These are phyloP conservation scores for Lepidothrix coronata DNA, from an alignment of 2,113 vertebrate species.

Conservation along the genomic window DNA sequence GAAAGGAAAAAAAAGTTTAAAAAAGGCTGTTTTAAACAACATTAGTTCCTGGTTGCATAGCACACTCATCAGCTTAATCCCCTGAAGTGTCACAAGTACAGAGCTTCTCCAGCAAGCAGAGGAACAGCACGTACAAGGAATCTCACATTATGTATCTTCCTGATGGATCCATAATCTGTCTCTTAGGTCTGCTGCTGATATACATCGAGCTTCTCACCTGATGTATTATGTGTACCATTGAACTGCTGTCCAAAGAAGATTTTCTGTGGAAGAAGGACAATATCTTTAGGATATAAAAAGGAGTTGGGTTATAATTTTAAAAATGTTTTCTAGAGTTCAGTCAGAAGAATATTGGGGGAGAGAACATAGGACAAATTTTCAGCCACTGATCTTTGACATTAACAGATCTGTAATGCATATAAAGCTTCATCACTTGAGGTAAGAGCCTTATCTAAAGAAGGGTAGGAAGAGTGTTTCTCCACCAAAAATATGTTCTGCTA, in stretches of 20 bases:
- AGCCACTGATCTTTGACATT: not conserved
- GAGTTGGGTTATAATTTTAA: not conserved
- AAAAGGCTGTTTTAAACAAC: not conserved
- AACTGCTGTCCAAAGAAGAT: not conserved
- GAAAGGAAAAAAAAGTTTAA: not conserved
- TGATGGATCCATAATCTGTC: slow-evolving; percentile 20
- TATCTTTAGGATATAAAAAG: not conserved
- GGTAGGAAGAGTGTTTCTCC: not conserved
- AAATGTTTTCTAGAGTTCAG: not conserved
- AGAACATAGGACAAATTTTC: not conserved
- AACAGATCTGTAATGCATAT: not conserved
- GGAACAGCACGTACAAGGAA: slow-evolving; percentile 32
- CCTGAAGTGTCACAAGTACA: slow-evolving; percentile 48
- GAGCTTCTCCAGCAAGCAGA: slow-evolving; percentile 11
- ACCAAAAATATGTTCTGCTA: not conserved
- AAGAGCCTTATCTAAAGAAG: not conserved
- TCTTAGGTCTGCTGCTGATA: slow-evolving; percentile 12
- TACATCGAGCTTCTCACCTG: not conserved
- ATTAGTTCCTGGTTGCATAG: slow-evolving; percentile 27
- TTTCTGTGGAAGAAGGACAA: not conserved
- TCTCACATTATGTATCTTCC: slow-evolving; percentile 34
- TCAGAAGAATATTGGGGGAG: not conserved
- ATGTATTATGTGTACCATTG: not conserved
- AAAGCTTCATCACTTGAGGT: not conserved
- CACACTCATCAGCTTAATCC: slow-evolving; percentile 54